Conservation (phyloP, 1,140 invertebrate genomes). For the Penaeus vannamei region DNA sequence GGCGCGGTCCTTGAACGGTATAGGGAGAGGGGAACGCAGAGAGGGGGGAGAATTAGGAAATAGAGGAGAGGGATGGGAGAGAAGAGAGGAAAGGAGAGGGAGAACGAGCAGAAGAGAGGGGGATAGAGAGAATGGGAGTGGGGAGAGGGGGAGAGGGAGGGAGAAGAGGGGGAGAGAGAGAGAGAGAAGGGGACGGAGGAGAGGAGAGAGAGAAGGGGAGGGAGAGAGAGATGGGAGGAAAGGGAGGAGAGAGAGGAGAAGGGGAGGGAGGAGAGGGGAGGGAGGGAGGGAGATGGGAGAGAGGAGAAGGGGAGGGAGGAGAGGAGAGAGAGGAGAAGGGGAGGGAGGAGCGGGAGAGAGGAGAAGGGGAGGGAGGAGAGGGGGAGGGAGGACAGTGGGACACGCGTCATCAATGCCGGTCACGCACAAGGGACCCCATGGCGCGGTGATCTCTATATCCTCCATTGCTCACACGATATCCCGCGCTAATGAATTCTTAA, state of each 20-base stretch:
- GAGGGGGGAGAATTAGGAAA: background rate
- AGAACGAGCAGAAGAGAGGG: slow-evolving; percentile 6
- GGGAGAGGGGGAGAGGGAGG: background rate
- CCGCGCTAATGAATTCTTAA: too few relatives aligned
- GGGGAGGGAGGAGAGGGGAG: background rate
- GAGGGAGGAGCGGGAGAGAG: too few relatives aligned
- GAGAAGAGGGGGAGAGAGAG: background rate
- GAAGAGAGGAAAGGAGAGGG: background rate
- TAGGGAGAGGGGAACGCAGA: background rate
- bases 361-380: too few relatives aligned
- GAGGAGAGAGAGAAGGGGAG: too few relatives aligned
- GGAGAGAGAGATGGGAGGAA: background rate
- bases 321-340: too few relatives aligned
- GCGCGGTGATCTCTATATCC: too few relatives aligned
- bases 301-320: too few relatives aligned
- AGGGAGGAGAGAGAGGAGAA: background rate
- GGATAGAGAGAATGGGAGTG: background rate
- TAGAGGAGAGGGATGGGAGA: background rate
- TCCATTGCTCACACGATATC: too few relatives aligned
- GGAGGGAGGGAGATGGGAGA: background rate
- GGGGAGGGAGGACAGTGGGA: too few relatives aligned
- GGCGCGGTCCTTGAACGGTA: background rate
- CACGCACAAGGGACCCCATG: too few relatives aligned
- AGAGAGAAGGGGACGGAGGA: background rate
- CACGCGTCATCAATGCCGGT: too few relatives aligned